Conservation (phyloP, 2,113 vertebrate genomes). For the Sinosuthora webbiana region DNA sequence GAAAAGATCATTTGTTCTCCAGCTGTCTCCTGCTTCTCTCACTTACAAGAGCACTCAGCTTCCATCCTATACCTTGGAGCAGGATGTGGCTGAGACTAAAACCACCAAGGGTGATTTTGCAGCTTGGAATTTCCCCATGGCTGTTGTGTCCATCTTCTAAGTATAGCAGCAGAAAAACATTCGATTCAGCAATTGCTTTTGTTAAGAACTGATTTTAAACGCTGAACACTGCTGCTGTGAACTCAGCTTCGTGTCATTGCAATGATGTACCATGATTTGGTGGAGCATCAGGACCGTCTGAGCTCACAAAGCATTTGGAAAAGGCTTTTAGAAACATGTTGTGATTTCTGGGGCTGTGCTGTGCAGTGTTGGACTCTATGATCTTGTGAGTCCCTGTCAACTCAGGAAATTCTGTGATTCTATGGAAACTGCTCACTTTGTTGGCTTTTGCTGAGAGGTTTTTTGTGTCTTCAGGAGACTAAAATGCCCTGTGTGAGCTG, state of each 20-base stretch:
- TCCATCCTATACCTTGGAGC: neutral
- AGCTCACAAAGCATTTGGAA: neutral
- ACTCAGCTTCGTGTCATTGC: neutral
- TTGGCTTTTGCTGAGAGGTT: neutral
- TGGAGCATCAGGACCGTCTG: neutral
- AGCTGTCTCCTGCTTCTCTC: neutral
- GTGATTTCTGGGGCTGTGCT: neutral
- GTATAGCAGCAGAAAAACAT: neutral
- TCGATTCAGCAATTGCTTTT: neutral
- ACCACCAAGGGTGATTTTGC: constrained; percentile 23
- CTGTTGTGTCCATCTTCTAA: neutral
- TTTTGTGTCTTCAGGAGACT: neutral
- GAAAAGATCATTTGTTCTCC: neutral
- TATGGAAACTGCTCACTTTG: neutral
- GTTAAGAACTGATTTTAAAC: neutral
- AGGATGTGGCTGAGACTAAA: constrained; percentile 12
- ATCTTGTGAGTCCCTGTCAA: neutral
- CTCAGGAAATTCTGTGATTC: neutral
- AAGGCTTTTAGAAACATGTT: neutral
- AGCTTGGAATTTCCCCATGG: constrained; percentile 39
- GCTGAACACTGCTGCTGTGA: neutral
- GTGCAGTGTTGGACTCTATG: neutral
- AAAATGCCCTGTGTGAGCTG: neutral
- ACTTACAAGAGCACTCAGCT: neutral
- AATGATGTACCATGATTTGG: neutral